phyloP scores from a whole-genome alignment of 2,113 vertebrate species.

The Noctilio leporinus region DNA sequence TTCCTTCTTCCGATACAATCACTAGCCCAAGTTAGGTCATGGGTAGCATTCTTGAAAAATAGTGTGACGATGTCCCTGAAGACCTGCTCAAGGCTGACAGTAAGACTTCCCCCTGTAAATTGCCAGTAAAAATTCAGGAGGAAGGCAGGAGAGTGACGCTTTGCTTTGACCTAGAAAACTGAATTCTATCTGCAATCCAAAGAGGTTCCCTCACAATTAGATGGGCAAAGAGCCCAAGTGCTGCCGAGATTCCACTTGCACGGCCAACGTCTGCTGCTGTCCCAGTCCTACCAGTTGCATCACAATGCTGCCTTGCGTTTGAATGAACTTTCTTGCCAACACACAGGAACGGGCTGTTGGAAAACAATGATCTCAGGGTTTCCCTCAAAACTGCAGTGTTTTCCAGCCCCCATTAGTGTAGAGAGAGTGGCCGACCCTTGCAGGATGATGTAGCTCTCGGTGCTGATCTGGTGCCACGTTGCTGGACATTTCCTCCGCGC shows the following conservation, averaged over 20 bases:
- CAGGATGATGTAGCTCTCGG: slow-evolving; percentile 66
- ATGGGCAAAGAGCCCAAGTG: neutral
- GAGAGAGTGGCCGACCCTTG: neutral
- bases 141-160: neutral
- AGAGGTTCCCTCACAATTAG: neutral
- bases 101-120: neutral
- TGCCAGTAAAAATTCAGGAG: neutral
- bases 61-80: neutral
- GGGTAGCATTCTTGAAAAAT: neutral
- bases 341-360: slow-evolving; percentile 15
- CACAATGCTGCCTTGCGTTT: neutral
- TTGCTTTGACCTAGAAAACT: neutral
- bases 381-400: slow-evolving; percentile 46
- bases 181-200: neutral
- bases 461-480: slow-evolving; percentile 51
- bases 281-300: neutral
- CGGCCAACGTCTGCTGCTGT: neutral
- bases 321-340: slow-evolving; percentile 54
- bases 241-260: neutral
- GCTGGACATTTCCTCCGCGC: slow-evolving; percentile 56
- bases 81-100: neutral
- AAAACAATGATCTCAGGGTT: slow-evolving; percentile 62
- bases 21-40: neutral
- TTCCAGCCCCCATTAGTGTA: slow-evolving; percentile 63
- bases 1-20: neutral